Evolutionary conservation across 2,888 invertebrate species (phyloP), one percentile per base, ranked within the genome.

Genomic region (Agonopterix alstromeriana): DNA sequence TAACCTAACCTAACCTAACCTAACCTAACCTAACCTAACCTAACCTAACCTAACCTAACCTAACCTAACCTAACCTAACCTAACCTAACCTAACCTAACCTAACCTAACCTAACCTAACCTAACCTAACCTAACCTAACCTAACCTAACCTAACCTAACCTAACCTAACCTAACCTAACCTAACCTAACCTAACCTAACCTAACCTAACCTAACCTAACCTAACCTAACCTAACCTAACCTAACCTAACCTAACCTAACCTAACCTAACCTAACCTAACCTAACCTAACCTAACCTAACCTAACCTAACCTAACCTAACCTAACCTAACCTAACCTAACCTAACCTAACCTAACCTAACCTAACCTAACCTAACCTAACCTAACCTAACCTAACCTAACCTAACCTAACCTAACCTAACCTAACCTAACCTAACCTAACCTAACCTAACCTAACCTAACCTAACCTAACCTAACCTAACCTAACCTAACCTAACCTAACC

Each of bases 31-130:
- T 52, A 57, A 57, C 57, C 56, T 51, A 55, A 55, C 55, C 56
- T 51, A 58, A 53, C 56, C 54, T 50, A 58, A 53, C 54, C 58
- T 53, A 57, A 57, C 57, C 55, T 53, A 55, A 54, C 54, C 55
- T 53, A 14, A 14, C 14, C 14, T 14, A 14, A n/a, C 14, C 14
- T 14, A 17, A 17, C 17, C 36, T 36, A 59, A 59, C 57, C 56
- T 52, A 57, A 57, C 57, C 56, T 51, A 55, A 55, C 55, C 56
- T 51, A 58, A 53, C 56, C 54, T 50, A 58, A 53, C 54, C 58
- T 53, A 57, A 57, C 57, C 55, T 53, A 55, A 54, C 54, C 55
- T 53, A 52, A 49, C 49, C 49, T 48, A 49, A 52, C 49, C 49
- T 52, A 17, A 17, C 17, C 36, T 36, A 59, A 59, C 57, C 56